Evolutionary conservation across 1,140 invertebrate species (phyloP).

Genomic region (Whitmania pigra): DNA sequence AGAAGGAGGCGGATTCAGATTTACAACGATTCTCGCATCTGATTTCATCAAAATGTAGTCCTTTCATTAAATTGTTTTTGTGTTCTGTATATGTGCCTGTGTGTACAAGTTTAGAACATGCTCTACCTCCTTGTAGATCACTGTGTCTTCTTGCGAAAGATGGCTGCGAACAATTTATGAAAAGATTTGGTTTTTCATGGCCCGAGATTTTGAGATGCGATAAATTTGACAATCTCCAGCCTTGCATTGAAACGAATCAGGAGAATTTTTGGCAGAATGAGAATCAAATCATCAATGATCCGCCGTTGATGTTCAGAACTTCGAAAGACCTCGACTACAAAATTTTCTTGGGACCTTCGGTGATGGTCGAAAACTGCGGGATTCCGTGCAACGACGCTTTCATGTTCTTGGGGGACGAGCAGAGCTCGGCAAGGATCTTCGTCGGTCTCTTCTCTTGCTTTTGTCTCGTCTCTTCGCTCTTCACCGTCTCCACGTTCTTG

Average conservation of each 20-base stretch:
- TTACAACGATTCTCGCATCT: background rate
- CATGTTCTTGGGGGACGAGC: background rate
- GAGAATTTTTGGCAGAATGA: background rate
- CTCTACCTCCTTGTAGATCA: constrained; percentile 28
- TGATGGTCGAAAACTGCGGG: background rate
- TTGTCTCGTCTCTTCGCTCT: background rate
- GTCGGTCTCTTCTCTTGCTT: background rate
- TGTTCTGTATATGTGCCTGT: constrained; percentile 3
- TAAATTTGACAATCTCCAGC: background rate
- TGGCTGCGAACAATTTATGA: background rate
- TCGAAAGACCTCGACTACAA: background rate
- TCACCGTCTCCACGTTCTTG: background rate
- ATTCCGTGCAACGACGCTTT: background rate
- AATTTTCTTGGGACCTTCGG: background rate
- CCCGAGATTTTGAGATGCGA: background rate
- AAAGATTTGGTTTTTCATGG: background rate
- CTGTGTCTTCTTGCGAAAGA: constrained; percentile 72
- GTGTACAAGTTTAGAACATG: constrained; percentile 13
- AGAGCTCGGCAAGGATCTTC: background rate
- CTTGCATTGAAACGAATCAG: no score
- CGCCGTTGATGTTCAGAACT: background rate
- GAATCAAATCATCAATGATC: background rate
- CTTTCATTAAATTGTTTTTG: background rate
- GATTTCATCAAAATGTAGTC: background rate
- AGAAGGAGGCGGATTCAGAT: background rate